Evolutionary conservation across 2,797 vertebrate species (phyloP).

Genomic region (Alcedo quadribrachys): DNA sequence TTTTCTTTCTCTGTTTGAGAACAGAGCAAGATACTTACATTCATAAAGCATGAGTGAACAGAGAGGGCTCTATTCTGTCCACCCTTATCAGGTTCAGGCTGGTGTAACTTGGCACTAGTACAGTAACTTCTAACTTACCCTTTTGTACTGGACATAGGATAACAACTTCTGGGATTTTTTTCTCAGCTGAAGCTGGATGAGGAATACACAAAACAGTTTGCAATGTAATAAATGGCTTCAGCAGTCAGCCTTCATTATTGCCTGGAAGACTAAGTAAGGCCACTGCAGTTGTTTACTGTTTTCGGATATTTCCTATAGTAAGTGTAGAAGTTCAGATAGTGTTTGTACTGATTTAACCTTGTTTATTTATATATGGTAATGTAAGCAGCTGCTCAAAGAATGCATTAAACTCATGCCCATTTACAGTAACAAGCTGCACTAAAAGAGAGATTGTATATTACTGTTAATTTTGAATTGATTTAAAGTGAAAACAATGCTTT

Average conservation of each 20-base stretch:
- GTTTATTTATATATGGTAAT: background rate
- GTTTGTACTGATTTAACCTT: background rate
- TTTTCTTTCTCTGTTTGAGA: background rate
- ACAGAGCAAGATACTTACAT: conserved; percentile 15
- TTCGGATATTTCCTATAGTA: background rate
- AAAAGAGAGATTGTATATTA: background rate
- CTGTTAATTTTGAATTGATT: background rate
- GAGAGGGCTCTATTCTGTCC: conserved; percentile 45
- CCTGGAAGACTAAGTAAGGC: background rate
- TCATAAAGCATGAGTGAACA: background rate
- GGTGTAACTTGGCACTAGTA: conserved; percentile 24
- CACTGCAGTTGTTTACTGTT: background rate
- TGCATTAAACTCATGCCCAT: background rate
- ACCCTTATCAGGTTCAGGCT: conserved; percentile 19
- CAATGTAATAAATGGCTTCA: conserved; percentile 25
- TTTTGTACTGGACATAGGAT: conserved; percentile 27
- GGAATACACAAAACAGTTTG: background rate
- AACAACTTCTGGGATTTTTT: background rate
- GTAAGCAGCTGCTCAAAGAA: background rate
- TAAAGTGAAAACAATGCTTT: background rate
- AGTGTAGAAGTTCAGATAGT: background rate
- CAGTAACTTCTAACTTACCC: conserved; percentile 9
- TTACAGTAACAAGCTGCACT: background rate
- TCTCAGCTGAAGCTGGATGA: conserved; percentile 8
- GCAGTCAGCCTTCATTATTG: background rate